Conservation (phyloP, 2,113 vertebrate genomes). For the Petroica traversi region DNA sequence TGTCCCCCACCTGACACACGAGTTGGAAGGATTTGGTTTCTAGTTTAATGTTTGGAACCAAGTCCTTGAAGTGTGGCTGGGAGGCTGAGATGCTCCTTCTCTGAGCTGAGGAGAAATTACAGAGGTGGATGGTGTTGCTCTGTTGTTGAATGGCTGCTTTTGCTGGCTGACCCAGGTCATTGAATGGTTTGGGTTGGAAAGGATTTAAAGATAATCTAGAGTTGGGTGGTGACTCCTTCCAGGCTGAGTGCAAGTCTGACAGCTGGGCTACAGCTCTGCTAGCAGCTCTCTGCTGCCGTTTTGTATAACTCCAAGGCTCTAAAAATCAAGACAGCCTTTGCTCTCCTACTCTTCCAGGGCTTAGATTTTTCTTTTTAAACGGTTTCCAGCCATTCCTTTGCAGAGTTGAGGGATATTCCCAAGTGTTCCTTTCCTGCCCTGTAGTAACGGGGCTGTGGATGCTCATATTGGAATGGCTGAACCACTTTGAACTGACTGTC, state of each 20-base stretch:
- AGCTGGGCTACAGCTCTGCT: background rate
- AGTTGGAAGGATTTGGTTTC: background rate
- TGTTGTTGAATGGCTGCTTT: background rate
- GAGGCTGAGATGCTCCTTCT: background rate
- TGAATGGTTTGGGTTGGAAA: background rate
- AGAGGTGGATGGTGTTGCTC: background rate
- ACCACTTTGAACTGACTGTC: background rate
- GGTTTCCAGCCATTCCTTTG: background rate
- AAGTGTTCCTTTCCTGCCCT: background rate
- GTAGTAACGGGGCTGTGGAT: background rate
- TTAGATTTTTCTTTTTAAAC: background rate
- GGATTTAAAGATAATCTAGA: background rate
- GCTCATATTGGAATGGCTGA: background rate
- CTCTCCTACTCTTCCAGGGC: background rate
- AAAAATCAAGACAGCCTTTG: background rate
- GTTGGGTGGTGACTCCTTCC: background rate
- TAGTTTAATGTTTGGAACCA: background rate
- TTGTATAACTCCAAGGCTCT: background rate
- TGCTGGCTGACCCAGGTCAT: background rate
- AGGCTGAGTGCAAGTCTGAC: background rate
- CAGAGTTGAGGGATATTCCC: background rate
- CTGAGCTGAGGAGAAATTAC: background rate
- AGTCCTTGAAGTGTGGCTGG: background rate
- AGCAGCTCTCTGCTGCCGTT: background rate
- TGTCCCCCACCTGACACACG: fast-evolving